Evolutionary conservation across 2,797 vertebrate species (phyloP).

Genomic region (Melanotaenia nigrans): DNA sequence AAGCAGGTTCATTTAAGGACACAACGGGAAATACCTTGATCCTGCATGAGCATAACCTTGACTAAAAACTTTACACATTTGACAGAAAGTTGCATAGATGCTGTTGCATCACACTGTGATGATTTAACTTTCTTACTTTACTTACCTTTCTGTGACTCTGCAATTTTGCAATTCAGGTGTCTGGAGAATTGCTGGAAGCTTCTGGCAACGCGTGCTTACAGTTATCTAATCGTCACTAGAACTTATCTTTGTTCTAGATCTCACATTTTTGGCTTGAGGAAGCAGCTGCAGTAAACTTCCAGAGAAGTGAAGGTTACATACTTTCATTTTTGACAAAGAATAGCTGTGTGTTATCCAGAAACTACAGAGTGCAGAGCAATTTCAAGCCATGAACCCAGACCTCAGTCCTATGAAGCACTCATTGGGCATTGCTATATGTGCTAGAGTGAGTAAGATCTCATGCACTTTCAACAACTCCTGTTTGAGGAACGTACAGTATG

Average conservation of each 20-base stretch:
- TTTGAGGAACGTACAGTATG: too few species aligned
- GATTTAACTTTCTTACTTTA: too few species aligned
- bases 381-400: too few species aligned
- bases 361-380: too few species aligned
- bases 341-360: too few species aligned
- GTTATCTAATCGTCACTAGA: slow-evolving; percentile 27
- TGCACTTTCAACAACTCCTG: too few species aligned
- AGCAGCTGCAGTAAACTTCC: background rate
- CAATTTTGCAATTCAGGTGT: slow-evolving; percentile 1
- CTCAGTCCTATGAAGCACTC: too few species aligned
- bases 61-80: background rate
- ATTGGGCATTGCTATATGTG: too few species aligned
- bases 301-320: slow-evolving; percentile 5
- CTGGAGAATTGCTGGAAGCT: background rate
- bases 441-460: too few species aligned
- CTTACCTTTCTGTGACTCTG: background rate
- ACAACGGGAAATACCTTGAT: background rate
- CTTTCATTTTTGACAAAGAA: background rate
- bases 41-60: background rate
- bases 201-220: background rate
- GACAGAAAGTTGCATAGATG: slow-evolving; percentile 8
- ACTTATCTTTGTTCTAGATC: slow-evolving; percentile 22
- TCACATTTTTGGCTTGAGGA: background rate
- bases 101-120: background rate
- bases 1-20: background rate